A percentile compares a stretch with the other conserved stretches of the same genome.
Evolutionary conservation across 1,140 invertebrate genomes (phyloP).

Genomic region (Hyles vespertilio): DNA sequence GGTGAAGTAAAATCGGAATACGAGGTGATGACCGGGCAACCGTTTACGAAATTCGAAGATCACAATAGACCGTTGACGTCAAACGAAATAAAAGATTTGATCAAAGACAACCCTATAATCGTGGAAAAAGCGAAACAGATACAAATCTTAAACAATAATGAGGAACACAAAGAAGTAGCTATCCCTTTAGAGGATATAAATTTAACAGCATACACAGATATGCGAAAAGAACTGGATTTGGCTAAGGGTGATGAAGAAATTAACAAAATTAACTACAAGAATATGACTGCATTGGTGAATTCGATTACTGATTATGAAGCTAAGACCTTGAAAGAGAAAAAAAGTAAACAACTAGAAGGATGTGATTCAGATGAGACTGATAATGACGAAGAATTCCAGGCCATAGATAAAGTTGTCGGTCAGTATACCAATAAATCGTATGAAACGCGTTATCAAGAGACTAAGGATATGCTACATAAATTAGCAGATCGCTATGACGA

Average conservation of each 20-base stretch:
- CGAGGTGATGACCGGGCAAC: conserved; percentile 66
- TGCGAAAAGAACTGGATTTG: conserved; percentile 41
- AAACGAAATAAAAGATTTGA: conserved; percentile 53
- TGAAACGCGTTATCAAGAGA: conserved; percentile 61
- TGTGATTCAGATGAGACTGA: conserved; percentile 20
- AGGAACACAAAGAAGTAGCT: conserved; percentile 27
- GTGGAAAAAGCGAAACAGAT: conserved; percentile 65
- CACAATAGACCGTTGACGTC: conserved; percentile 41
- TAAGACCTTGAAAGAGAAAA: conserved; percentile 19
- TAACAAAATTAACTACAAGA: conserved; percentile 52
- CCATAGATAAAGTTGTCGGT: conserved; percentile 61
- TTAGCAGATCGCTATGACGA: conserved; percentile 59
- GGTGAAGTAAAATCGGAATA: conserved; percentile 55
- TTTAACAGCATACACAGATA: conserved; percentile 39
- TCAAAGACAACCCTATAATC: conserved; percentile 57
- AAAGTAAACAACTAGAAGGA: conserved; percentile 16
- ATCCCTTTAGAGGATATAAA: conserved; percentile 56
- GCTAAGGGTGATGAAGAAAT: conserved; percentile 41
- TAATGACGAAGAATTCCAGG: conserved; percentile 53
- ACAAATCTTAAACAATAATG: conserved; percentile 45
- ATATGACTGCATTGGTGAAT: conserved; percentile 53
- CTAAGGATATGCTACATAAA: conserved; percentile 53
- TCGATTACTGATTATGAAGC: conserved; percentile 36
- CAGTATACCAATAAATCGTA: conserved; percentile 63
- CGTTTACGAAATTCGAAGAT: conserved; percentile 56